Evolutionary conservation across 2,888 invertebrate genomes (phyloP), one percentile per base, ranked within the genome.

Genomic region (Temnothorax rugatulus): DNA sequence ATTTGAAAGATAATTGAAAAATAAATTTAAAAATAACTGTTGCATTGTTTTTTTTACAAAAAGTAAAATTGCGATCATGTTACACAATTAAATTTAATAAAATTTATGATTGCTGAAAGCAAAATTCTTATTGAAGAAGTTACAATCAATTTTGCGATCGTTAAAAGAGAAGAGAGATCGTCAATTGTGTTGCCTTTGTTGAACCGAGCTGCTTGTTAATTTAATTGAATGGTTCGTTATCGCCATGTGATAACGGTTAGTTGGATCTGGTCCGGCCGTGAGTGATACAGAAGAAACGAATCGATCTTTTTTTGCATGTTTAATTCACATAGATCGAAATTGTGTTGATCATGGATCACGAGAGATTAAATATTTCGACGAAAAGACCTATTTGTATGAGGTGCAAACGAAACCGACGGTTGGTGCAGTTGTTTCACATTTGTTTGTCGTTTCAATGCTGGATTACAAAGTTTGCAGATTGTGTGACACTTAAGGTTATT

Each of bases 181-280:
- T 89, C 81, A 81, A 59, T 84, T 61, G 79, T 38, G 74, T 82
- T 82, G 82, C 18, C 84, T 84, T 85, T 34, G 69, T 64, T 68
- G 11, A 44, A 44, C 69, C 84, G 83, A 84, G 87, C 84, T 76
- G 76, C 88, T 92, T 86, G 91, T 91, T 92, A 92, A 92, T 89
- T 90, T 91, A 88, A 92, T 92, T 92, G 91, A 90, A 90, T 86
- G 44, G 90, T 91, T 91, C 90, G 89, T 92, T 92, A 92, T 92
- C 92, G 89, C 85, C 84, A 84, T 50, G 34, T 76, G 86, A 84
- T 89, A 86, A 76, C 81, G 59, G 76, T 66, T 66, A 79, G 69
- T 79, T 69, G 21, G 57, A n/a, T 57, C 77, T 47, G 29, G 11
- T 44, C 57, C 54, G 29, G n/a, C 15, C 25, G 57, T 29, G 69